Evolutionary conservation across 2,797 vertebrate genomes (phyloP).

Genomic region (Lacerta viridis): DNA sequence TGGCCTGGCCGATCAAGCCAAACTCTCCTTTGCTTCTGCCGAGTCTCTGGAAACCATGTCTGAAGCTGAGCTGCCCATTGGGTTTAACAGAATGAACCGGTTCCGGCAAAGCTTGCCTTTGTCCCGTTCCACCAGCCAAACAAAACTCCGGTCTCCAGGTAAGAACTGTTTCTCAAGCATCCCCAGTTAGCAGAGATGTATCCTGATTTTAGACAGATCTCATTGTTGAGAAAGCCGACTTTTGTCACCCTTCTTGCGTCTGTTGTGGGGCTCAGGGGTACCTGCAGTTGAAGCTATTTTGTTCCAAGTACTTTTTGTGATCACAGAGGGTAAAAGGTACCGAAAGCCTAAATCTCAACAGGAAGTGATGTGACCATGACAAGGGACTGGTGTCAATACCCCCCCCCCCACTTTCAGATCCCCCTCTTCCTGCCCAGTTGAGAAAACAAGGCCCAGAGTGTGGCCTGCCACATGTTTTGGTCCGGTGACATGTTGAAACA

Average conservation of each 20-base stretch:
- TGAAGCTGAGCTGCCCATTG: constrained; percentile 94
- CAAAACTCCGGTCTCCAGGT: constrained; percentile 97
- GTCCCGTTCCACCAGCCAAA: constrained; percentile 97
- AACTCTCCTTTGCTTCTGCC: constrained; percentile 96
- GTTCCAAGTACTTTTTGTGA: not conserved
- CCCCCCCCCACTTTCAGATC: too few species aligned
- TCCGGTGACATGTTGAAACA: too few species aligned
- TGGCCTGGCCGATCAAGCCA: constrained; percentile 96
- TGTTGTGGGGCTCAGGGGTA: not conserved
- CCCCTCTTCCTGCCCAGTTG: too few species aligned
- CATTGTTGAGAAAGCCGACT: not conserved
- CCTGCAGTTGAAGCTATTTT: not conserved
- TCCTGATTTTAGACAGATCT: not conserved
- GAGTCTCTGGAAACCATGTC: constrained; percentile 99
- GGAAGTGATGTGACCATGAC: too few species aligned
- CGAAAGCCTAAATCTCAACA: too few species aligned
- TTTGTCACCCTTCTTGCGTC: too few species aligned
- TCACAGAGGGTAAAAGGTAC: too few species aligned
- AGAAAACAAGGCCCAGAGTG: too few species aligned
- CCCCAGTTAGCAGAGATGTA: too few species aligned
- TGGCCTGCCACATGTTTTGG: too few species aligned
- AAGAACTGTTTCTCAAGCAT: constrained; percentile 40
- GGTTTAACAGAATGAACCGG: constrained; percentile 98
- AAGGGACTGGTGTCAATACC: too few species aligned
- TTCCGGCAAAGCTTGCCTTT: constrained; percentile 97